Base-by-base conservation (phyloP, 2,888 invertebrate species). In the Malthinus flaveolus region DNA sequence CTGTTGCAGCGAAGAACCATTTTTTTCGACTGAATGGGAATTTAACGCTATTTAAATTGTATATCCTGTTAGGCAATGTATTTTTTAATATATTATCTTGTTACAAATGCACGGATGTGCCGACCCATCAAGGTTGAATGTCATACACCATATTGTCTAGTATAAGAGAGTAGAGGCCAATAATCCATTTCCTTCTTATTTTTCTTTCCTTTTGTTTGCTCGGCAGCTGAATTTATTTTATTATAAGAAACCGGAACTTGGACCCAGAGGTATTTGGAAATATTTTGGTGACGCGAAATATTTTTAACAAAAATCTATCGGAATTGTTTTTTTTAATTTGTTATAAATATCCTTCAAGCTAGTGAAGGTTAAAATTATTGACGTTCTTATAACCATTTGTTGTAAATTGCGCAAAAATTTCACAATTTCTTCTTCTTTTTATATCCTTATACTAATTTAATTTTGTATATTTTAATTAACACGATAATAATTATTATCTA, bases 91-190 rank as follows among this genome's bases (percentile, higher is more conserved):
- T 54, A 59, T 23, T 23, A 23, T 59, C 59, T 23, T 55, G 59
- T 59, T 55, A 59, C 55, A 53, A 59, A 59, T 56, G 56, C 55
- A 53, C 50, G 60, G 60, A 60, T 60, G 56, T 60, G 56, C 51
- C 60, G 60, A 60, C 60, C 60, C 60, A 60, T 56, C 60, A 60
- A 60, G 56, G 60, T 60, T 60, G 60, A 60, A 60, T 56, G 60
- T 56, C 60, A 60, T 39, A 60, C 48, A 60, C 42, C 60, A 56
- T 46, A 49, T 49, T 53, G 53, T 56, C 49, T 60, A 51, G 56
- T 50, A 42, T 23, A 42, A 42, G 39, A 42, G 39, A 34, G 45
- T 32, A 45, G 11, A 45, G 32, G 45, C 45, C 45, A 45, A 45
- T 35, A 48, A 48, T 48, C 34, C 48, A 48, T 34, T 48, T 59